Conservation (phyloP, 2,113 vertebrate species). For the Myocastor coypus region DNA sequence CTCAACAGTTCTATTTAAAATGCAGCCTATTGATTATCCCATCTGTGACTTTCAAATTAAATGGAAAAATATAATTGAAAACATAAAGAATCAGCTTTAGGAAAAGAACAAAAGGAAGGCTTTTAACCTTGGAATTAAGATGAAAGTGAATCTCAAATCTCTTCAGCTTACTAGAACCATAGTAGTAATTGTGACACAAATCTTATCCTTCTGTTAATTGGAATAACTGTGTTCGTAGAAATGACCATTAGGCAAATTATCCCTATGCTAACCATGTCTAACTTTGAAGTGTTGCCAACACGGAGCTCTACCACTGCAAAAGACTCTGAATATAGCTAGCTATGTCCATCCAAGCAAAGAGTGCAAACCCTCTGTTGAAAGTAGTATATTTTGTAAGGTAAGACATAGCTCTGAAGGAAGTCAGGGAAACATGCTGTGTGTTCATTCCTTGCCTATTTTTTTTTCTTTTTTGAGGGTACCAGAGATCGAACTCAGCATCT, state of each 20-base stretch:
- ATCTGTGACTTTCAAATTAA: background rate
- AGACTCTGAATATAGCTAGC: background rate
- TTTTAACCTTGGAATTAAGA: background rate
- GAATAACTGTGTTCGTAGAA: background rate
- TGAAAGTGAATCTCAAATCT: background rate
- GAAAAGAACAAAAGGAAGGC: background rate
- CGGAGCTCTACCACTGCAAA: background rate
- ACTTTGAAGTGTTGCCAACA: too few relatives aligned
- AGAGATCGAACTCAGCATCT: too few relatives aligned
- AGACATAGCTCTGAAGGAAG: background rate
- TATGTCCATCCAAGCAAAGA: background rate
- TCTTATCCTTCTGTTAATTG: background rate
- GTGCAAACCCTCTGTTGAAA: background rate
- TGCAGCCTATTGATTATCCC: background rate
- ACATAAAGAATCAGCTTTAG: background rate
- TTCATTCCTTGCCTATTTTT: background rate
- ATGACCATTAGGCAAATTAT: background rate
- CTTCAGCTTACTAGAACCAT: background rate
- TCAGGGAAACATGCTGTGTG: background rate
- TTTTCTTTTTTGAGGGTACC: too few relatives aligned
- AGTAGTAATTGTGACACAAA: background rate
- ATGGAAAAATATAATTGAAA: background rate
- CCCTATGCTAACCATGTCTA: background rate
- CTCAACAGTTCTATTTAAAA: background rate
- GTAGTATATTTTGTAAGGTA: background rate